Base-by-base conservation (phyloP, 2,113 vertebrate species). In the Rhineura floridana region DNA sequence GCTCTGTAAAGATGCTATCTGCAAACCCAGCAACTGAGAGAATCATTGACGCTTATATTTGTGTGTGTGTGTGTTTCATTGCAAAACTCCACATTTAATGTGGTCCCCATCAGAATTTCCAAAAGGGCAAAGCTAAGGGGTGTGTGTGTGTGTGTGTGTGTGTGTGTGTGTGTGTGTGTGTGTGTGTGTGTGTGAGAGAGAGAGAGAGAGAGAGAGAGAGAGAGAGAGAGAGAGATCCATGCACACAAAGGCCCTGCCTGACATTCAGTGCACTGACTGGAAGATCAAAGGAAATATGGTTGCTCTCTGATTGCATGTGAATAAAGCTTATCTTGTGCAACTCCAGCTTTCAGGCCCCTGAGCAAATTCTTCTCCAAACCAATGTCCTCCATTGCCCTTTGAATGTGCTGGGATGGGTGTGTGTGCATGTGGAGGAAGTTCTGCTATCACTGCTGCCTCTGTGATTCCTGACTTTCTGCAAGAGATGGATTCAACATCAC, bases 1-100 rank as follows among this genome's bases (percentile, higher is more conserved):
- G 75, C 89, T 91, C 50, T 9, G 6, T 30, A 30, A 6, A 30
- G 1, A 91, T 13, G 94, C 89, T 87, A 91, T 88, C 65, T 62
- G 90, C 92, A 86, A 86, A 87, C 91, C 77, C 28, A 90, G 90
- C 36, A 0, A 88, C 77, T 82, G 76, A 48, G 88, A 94, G 94
- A 94, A 94, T 95, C 94, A 95, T 95, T 96, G 91, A 94, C 93
- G 92, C 84, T 77, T 6, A 2, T 90, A 95, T 90, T 94, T 83
- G 1, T 90, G 23, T 91, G 86, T 85, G 73, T 90, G 87, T 94
- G 36, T 21, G 62, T 96, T n/a, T n/a, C 78, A 5, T 93, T 95
- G 89, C 91, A 87, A 89, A 91, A 87, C 92, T 93, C 93, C 73
- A 89, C 25, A 89, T 76, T 92, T 96, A 94, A 93, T 93, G 21